Evolutionary conservation across 2,797 vertebrate species (phyloP), one percentile per base, ranked within the genome.

Genomic region (Tadarida brasiliensis): DNA sequence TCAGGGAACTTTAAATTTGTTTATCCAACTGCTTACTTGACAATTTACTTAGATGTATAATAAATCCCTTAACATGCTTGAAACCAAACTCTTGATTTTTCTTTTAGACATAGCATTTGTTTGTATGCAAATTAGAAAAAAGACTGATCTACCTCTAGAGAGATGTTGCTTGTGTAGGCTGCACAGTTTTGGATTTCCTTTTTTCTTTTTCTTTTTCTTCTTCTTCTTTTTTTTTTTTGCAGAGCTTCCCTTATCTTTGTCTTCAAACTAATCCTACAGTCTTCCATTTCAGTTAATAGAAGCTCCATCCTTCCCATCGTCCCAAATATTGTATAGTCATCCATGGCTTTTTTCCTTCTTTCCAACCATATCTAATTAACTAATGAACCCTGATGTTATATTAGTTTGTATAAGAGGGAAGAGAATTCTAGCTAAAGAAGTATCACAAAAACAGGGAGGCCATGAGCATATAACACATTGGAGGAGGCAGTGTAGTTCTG

Each of bases 61-160:
- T 93, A 95, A 96, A 87, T 96, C 15, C n/a, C n/a, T 85, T 85
- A 85, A 94, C 20, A 90, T 81, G 47, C 7, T 33, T 78, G 35
- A 91, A 94, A 90, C 9, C 33, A 94, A 94, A 85, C 73, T 78
- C 26, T 47, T 95, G 39, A 28, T 77, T 57, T 92, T 95, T 87
- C 71, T 87, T 85, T 28, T 17, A 56, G 39, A n/a, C 1, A 33
- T 56, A 33, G 12, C 49, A 28, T 94, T 83, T 90, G 22, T 76
- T 93, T 94, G 49, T 47, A 94, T 54, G 44, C 15, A 87, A 71
- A 88, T 77, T 85, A 81, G 44, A 90, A 68, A 80, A 80, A 88
- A 44, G 14, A 16, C 8, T 57, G 63, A 24, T 24, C 20, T 76
- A 61, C 7, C 44, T 78, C 39, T 39, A 5, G 59, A 68, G 33